phyloP scores from a whole-genome alignment of 2,888 invertebrate species.

The Agrenia bidenticulata region DNA sequence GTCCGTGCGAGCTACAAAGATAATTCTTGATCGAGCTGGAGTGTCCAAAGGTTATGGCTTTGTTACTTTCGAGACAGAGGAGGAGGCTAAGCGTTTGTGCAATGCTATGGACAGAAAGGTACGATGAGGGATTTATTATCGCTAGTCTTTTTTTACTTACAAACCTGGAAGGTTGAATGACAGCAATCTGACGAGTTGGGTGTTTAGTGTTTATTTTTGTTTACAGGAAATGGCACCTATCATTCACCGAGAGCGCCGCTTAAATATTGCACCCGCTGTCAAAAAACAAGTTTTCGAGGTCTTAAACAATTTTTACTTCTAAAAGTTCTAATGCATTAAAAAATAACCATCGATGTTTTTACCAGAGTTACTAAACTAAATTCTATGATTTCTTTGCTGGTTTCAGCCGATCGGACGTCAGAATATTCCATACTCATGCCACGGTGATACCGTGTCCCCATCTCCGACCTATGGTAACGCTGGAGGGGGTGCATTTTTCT shows the following conservation, averaged over 20 bases:
- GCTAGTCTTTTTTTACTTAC: no score
- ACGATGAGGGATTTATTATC: neutral
- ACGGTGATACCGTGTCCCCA: conserved; percentile 34
- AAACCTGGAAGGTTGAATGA: no score
- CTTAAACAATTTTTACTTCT: no score
- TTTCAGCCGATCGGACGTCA: conserved; percentile 36
- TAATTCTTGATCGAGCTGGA: conserved; percentile 90
- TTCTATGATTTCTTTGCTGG: no score
- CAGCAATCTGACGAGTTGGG: no score
- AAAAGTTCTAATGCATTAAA: neutral
- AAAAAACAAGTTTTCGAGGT: conserved; percentile 68
- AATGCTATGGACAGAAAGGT: conserved; percentile 26
- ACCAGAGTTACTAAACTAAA: no score
- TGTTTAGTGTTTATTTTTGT: conserved; percentile 9
- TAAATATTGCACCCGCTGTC: conserved; percentile 84
- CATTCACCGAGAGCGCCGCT: conserved; percentile 70
- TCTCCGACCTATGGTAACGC: conserved; percentile 40
- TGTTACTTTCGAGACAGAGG: conserved; percentile 82
- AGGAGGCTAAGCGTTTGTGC: conserved; percentile 67
- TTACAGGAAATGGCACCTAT: conserved; percentile 48
- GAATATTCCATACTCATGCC: conserved; percentile 34
- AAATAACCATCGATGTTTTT: neutral
- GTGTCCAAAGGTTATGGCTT: conserved; percentile 91
- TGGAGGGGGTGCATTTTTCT: conserved; percentile 12
- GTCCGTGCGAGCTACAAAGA: conserved; percentile 81